A percentile compares a stretch with the other conserved stretches of the same genome.
Conservation (phyloP, 1,140 invertebrate genomes). For the Brachionus rotundiformis region DNA sequence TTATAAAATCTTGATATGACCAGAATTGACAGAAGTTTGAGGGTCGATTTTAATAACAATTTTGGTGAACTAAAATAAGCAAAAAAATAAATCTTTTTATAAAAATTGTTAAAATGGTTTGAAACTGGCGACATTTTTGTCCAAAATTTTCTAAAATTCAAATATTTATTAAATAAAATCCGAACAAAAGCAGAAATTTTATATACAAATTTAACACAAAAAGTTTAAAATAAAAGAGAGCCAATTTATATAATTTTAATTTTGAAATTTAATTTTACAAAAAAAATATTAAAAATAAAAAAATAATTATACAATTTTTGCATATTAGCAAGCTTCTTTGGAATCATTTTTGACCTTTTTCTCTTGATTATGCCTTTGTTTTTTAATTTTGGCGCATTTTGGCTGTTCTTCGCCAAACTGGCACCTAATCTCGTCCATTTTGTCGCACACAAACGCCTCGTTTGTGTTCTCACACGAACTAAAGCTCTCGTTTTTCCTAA, state of each 20-base stretch:
- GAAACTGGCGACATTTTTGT: no score
- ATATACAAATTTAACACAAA: no score
- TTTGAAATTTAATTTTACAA: background rate
- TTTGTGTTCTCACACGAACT: constrained; percentile 7
- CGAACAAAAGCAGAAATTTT: background rate
- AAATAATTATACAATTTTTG: background rate
- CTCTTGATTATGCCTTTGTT: background rate
- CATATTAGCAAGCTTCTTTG: background rate
- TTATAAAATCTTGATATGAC: no score
- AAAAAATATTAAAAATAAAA: background rate
- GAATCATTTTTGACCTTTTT: constrained; percentile 22
- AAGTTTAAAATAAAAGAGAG: no score
- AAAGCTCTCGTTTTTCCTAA: constrained; percentile 32
- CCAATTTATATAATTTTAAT: background rate
- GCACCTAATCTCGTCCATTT: background rate
- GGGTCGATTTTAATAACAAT: no score
- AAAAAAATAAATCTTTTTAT: no score
- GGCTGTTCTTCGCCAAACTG: background rate
- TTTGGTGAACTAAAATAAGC: no score
- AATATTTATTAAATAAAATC: background rate
- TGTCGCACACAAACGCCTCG: background rate
- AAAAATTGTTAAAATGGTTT: no score
- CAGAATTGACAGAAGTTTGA: no score
- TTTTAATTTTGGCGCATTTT: background rate
- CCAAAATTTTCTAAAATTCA: no score